These are phyloP conservation scores for Lampropteryx suffumata DNA, from an alignment of 2,888 invertebrate genomes.

Conservation along the genomic window DNA sequence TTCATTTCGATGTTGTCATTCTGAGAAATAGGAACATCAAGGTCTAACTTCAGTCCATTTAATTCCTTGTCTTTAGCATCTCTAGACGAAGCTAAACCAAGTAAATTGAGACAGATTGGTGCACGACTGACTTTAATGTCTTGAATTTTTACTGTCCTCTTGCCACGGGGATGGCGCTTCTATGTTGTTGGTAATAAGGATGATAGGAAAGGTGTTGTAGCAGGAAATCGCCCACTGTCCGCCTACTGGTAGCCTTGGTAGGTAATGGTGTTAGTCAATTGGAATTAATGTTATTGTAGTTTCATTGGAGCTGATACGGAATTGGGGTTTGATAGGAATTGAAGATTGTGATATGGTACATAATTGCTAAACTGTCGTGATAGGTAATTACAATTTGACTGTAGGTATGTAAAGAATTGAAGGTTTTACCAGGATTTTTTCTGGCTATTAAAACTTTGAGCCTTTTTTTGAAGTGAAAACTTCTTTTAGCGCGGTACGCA, in stretches of 20 bases:
- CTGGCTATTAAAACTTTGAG: too few relatives aligned
- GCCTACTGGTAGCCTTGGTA: conserved; percentile 15
- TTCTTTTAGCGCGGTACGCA: too few relatives aligned
- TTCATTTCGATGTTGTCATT: too few relatives aligned
- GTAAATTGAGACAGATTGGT: conserved; percentile 35
- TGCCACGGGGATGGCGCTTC: conserved; percentile 1
- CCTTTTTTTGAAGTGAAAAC: too few relatives aligned
- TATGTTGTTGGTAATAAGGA: not conserved
- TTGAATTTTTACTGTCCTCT: conserved; percentile 8
- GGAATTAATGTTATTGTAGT: conserved; percentile 15
- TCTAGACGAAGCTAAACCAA: conserved; percentile 5
- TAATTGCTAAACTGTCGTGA: too few relatives aligned
- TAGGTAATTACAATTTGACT: too few relatives aligned
- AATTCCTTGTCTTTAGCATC: not conserved
- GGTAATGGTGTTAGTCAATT: conserved; percentile 10
- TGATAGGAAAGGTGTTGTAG: conserved; percentile 9
- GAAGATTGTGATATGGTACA: too few relatives aligned
- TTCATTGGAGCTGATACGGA: conserved; percentile 13
- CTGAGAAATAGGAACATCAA: too few relatives aligned
- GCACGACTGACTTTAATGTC: conserved; percentile 24
- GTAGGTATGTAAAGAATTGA: too few relatives aligned
- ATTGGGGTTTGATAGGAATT: conserved; percentile 3
- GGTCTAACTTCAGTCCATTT: not conserved
- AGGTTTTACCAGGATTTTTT: too few relatives aligned
- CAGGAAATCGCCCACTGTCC: conserved; percentile 25